A percentile compares a stretch with the other conserved stretches of the same genome.
phyloP scores from a whole-genome alignment of 2,888 invertebrate genomes.

The Nebria brevicollis region DNA sequence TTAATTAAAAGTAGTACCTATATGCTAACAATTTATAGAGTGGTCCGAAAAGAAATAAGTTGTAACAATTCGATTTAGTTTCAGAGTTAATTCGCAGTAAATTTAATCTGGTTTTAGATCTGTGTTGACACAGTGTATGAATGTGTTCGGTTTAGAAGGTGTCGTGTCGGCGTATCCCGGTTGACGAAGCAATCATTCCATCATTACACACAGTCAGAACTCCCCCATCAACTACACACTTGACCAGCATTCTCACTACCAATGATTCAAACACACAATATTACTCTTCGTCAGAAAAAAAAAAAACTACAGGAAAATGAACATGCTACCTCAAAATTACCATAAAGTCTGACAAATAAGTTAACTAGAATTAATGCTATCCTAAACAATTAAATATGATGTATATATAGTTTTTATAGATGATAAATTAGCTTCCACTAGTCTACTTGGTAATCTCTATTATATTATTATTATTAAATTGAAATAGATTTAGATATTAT shows the following conservation, averaged over 20 bases:
- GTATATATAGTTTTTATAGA: too few species aligned
- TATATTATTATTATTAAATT: slow-evolving; percentile 8
- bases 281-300: too few species aligned
- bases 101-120: too few species aligned
- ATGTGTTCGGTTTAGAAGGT: slow-evolving; percentile 7
- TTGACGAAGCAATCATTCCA: slow-evolving; percentile 16
- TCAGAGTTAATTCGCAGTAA: too few species aligned
- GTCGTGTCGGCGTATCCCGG: slow-evolving; percentile 21
- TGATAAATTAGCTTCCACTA: not conserved
- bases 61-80: too few species aligned
- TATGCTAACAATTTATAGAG: not conserved
- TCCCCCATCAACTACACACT: slow-evolving; percentile 5
- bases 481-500: slow-evolving; percentile 9
- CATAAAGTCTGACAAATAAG: too few species aligned
- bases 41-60: too few species aligned
- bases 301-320: too few species aligned
- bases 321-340: too few species aligned
- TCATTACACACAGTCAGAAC: slow-evolving; percentile 8
- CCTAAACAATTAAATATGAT: too few species aligned
- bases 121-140: not conserved
- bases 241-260: not conserved
- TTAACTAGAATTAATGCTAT: too few species aligned
- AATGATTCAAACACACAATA: not conserved
- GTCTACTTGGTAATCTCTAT: not conserved
- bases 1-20: not conserved